These are phyloP conservation scores for Trachymyrmex cornetzi DNA, from an alignment of 1,140 invertebrate species.

Conservation along the genomic window DNA sequence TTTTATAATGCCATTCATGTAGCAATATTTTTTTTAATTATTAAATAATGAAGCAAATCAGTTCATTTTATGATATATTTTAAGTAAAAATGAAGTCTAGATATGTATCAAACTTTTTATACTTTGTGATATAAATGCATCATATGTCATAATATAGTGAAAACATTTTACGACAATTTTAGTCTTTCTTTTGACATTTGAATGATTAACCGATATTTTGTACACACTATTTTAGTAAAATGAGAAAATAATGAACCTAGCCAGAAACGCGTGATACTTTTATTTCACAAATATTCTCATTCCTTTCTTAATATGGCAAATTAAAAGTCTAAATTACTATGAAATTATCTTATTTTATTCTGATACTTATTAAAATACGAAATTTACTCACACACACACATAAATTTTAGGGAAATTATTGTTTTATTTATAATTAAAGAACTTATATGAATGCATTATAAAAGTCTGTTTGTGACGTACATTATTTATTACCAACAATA, in stretches of 20 bases:
- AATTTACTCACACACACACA: background rate
- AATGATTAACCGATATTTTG: background rate
- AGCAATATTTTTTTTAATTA: background rate
- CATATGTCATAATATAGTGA: background rate
- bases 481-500: background rate
- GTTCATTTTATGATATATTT: background rate
- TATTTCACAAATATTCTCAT: background rate
- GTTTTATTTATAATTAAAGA: background rate
- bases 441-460: background rate
- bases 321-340: background rate
- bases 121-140: background rate
- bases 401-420: conserved; percentile 5
- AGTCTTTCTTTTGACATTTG: background rate
- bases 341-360: conserved; percentile 9
- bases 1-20: background rate
- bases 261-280: background rate
- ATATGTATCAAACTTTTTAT: background rate
- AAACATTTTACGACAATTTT: background rate
- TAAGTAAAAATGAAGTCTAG: background rate
- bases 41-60: background rate
- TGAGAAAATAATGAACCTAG: background rate
- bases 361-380: background rate
- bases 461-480: background rate
- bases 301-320: background rate
- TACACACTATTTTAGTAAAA: background rate